Evolutionary conservation across 2,888 invertebrate species (phyloP), one percentile per base, ranked within the genome.

Genomic region (Agrilus mali): DNA sequence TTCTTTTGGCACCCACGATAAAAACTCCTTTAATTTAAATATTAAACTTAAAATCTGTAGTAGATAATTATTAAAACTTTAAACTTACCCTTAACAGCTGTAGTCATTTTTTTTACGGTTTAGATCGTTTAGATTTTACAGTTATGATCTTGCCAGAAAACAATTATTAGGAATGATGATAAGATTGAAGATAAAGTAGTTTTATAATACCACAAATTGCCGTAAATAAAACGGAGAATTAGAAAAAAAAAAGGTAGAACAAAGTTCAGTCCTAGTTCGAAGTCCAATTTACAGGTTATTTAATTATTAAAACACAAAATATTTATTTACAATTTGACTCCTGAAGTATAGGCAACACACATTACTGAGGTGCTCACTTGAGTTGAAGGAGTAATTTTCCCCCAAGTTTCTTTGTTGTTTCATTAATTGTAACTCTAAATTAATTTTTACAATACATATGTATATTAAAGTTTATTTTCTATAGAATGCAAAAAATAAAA

Each of bases 1-100:
- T 97, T 49, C 97, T 80, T 69, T 96, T 97, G 13, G 96, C 96
- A 53, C 88, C 92, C 48, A 97, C 90, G 62, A 93, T 85, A 63
- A 86, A 90, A 50, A 92, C 73, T 59, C 90, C 92, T 90, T 55
- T 7, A 60, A 47, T 31, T 27, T 10, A 27, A 8, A 27, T 8
- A 27, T 10, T 27, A 10, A 27, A 10, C 20, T 33, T 8, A 10
- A 3, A 4, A 27, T 10, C 10, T 27, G 27, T 10, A 20, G 33
- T n/a, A 20, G n/a, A 17, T 20, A 39, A 16, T 13, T 14, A 34
- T 41, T 40, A 22, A 42, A 43, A 12, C 10, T 14, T 41, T 14
- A 3, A 17, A 22, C 35, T 20, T 54, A 69, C 71, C 71, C 65
- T 71, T 71, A 42, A 65, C 65, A 49, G 70, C 63, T 41, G 59